Evolutionary conservation across 2,797 vertebrate species (phyloP).

Genomic region (Channallabes apus): DNA sequence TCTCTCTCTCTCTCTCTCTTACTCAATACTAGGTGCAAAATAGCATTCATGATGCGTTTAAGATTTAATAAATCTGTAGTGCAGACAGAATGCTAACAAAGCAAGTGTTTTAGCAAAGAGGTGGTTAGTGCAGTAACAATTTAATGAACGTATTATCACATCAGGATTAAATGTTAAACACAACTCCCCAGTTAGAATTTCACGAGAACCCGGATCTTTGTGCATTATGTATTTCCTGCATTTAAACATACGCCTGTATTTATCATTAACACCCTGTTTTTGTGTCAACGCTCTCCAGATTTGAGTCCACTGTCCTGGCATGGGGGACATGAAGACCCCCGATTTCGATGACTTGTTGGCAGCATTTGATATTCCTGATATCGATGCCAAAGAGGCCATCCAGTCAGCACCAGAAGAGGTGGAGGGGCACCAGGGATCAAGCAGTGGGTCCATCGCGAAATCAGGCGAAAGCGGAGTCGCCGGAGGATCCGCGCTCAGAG

Average conservation of each 20-base stretch:
- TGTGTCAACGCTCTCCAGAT: slow-evolving; percentile 64
- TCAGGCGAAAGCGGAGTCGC: slow-evolving; percentile 60
- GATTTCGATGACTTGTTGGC: slow-evolving; percentile 98
- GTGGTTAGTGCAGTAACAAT: background rate
- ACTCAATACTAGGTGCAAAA: background rate
- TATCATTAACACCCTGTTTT: background rate
- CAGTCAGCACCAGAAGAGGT: slow-evolving; percentile 88
- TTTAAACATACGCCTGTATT: background rate
- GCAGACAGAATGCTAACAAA: background rate
- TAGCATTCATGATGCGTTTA: background rate
- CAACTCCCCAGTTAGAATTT: background rate
- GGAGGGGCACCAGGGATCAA: slow-evolving; percentile 76
- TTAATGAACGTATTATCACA: background rate
- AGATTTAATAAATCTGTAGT: background rate
- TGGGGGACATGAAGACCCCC: slow-evolving; percentile 99
- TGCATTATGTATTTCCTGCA: no score
- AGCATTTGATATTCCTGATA: slow-evolving; percentile 96
- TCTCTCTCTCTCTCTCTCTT: no score
- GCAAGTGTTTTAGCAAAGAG: background rate
- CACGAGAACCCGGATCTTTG: no score
- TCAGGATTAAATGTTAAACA: background rate
- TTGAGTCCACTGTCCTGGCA: slow-evolving; percentile 74
- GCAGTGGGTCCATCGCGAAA: slow-evolving; percentile 50
- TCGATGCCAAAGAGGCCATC: slow-evolving; percentile 95
- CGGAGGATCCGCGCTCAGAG: slow-evolving; percentile 68